Conservation (phyloP, 1,140 invertebrate species). For the Drosophila pallidifrons region DNA sequence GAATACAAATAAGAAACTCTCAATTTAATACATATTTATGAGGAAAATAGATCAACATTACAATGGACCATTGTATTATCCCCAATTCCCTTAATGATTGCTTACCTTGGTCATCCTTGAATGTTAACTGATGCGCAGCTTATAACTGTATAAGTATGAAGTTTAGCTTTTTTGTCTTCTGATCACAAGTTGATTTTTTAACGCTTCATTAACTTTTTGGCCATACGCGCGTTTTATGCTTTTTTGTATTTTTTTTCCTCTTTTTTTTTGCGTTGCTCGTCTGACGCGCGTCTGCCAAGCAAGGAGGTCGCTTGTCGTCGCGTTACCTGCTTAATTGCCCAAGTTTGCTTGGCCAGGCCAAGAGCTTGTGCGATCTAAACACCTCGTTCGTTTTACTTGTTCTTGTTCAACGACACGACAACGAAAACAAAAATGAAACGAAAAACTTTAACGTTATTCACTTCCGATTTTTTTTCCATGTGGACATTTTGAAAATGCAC, state of each 20-base stretch:
- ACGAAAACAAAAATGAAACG: constrained; percentile 1
- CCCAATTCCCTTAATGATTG: background rate
- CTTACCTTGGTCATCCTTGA: background rate
- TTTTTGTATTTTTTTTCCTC: constrained; percentile 31
- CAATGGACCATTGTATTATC: constrained; percentile 5
- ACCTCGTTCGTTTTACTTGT: constrained; percentile 42
- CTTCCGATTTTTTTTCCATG: constrained; percentile 76
- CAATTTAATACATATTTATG: constrained; percentile 81
- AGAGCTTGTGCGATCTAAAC: constrained; percentile 58
- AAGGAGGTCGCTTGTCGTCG: constrained; percentile 55
- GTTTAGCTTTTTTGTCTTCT: constrained; percentile 27
- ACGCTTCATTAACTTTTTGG: constrained; percentile 81
- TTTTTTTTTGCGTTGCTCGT: constrained; percentile 50
- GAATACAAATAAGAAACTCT: constrained; percentile 29
- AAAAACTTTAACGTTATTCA: constrained; percentile 57
- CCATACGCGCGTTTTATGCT: constrained; percentile 70
- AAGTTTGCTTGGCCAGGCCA: constrained; percentile 14
- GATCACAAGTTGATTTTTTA: constrained; percentile 72
- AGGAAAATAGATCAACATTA: constrained; percentile 63
- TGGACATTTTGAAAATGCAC: constrained; percentile 58
- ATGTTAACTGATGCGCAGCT: constrained; percentile 8
- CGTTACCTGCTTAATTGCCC: constrained; percentile 62
- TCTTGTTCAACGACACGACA: background rate
- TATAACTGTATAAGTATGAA: constrained; percentile 46
- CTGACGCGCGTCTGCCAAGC: constrained; percentile 72